Evolutionary conservation across 1,140 invertebrate genomes (phyloP).

Genomic region (Copidosoma floridanum): DNA sequence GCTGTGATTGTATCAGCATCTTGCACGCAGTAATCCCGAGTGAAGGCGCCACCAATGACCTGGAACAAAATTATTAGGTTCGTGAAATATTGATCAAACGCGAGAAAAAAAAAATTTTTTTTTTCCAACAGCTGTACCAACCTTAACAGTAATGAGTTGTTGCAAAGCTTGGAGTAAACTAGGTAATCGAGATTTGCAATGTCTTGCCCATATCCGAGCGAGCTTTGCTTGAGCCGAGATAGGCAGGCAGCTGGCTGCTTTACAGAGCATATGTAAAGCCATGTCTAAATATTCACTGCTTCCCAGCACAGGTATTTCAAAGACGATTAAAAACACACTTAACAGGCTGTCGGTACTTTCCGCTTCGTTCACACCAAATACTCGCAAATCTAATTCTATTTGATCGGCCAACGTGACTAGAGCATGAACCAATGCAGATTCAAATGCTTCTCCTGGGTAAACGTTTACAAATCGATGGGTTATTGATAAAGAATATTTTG

Average conservation of each 20-base stretch:
- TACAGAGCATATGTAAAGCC: slow-evolving; percentile 78
- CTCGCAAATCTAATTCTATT: slow-evolving; percentile 72
- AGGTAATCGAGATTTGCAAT: slow-evolving; percentile 68
- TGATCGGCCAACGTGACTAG: slow-evolving; percentile 71
- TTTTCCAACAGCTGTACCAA: slow-evolving; percentile 15
- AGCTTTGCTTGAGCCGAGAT: slow-evolving; percentile 77
- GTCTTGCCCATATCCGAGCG: slow-evolving; percentile 74
- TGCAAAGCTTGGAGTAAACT: slow-evolving; percentile 78
- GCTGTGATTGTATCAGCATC: slow-evolving; percentile 79
- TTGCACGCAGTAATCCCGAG: slow-evolving; percentile 74
- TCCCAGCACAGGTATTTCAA: slow-evolving; percentile 83
- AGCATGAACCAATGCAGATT: slow-evolving; percentile 76
- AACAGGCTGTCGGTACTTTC: slow-evolving; percentile 57
- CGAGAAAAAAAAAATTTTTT: background rate
- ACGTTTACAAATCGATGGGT: no score
- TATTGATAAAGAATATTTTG: no score
- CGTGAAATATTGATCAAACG: background rate
- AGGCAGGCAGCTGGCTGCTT: slow-evolving; percentile 72
- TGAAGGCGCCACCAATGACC: slow-evolving; percentile 75
- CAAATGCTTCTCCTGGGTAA: slow-evolving; percentile 58
- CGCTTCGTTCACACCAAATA: slow-evolving; percentile 51
- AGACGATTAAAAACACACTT: slow-evolving; percentile 83
- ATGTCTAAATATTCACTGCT: slow-evolving; percentile 79
- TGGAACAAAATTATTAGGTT: slow-evolving; percentile 34
- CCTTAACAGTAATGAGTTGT: slow-evolving; percentile 78